phyloP scores from a whole-genome alignment of 2,113 vertebrate genomes.

The Burhinus oedicnemus region DNA sequence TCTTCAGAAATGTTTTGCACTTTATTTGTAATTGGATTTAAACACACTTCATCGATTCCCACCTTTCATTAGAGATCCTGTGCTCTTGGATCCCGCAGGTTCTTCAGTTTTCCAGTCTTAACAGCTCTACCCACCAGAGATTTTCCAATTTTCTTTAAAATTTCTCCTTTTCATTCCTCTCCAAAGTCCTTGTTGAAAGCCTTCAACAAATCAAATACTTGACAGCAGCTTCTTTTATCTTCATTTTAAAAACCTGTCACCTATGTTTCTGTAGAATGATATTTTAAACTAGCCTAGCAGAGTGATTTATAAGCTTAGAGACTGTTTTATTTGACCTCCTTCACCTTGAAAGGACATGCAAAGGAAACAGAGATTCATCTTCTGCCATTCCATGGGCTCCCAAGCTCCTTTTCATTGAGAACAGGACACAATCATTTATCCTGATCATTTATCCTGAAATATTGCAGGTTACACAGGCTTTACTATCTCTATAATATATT shows the following conservation, averaged over 20 bases:
- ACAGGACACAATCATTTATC: background rate
- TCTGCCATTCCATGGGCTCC: background rate
- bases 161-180: background rate
- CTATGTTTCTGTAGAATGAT: conserved; percentile 27
- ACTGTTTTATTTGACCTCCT: conserved; percentile 50
- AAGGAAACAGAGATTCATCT: conserved; percentile 57
- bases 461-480: background rate
- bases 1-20: background rate
- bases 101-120: background rate
- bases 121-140: background rate
- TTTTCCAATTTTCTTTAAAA: background rate
- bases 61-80: background rate
- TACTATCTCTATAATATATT: background rate
- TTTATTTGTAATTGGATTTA: background rate
- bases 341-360: conserved; percentile 55
- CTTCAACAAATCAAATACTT: conserved; percentile 44
- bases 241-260: conserved; percentile 46
- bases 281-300: conserved; percentile 35
- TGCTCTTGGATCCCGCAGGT: background rate
- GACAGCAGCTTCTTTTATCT: conserved; percentile 58
- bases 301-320: conserved; percentile 53
- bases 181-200: conserved; percentile 18
- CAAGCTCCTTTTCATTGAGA: background rate
- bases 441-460: background rate
- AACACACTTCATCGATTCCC: background rate